Evolutionary conservation across 2,113 vertebrate genomes (phyloP).

Genomic region (Crotalus helleri): DNA sequence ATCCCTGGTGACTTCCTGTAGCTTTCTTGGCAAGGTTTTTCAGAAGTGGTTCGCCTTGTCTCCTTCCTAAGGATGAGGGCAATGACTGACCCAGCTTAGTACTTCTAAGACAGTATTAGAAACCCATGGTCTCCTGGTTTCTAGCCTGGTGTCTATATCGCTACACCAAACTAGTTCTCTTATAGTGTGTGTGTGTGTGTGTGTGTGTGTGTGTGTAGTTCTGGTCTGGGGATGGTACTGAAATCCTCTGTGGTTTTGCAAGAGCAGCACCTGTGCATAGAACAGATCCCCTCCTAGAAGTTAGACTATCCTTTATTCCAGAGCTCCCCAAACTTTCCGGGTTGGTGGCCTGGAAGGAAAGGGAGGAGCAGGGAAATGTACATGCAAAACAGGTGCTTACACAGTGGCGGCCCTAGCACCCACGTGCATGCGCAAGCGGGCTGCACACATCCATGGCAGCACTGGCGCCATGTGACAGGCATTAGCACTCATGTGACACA

Average conservation of each 20-base stretch:
- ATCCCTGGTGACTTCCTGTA: background rate
- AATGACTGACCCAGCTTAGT: background rate
- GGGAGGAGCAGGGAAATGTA: too few species aligned
- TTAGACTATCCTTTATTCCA: background rate
- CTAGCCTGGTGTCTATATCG: background rate
- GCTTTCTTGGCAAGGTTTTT: background rate
- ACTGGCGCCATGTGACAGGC: too few species aligned
- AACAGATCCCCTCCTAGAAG: background rate
- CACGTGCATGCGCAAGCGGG: too few species aligned
- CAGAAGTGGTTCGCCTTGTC: background rate
- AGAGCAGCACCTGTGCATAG: background rate
- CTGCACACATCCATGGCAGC: too few species aligned
- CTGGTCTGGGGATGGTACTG: background rate
- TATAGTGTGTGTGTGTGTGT: background rate
- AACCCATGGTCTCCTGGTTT: background rate
- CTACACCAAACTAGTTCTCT: background rate
- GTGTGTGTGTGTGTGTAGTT: too few species aligned
- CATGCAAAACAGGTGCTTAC: too few species aligned
- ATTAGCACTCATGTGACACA: too few species aligned
- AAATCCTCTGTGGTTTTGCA: background rate
- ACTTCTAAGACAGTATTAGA: background rate
- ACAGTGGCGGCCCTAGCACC: too few species aligned
- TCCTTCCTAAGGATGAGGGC: background rate
- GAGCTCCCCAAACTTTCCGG: too few species aligned
- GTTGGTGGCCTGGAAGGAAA: too few species aligned